Base-by-base conservation (phyloP, 2,888 invertebrate genomes). In the Mimas tiliae region DNA sequence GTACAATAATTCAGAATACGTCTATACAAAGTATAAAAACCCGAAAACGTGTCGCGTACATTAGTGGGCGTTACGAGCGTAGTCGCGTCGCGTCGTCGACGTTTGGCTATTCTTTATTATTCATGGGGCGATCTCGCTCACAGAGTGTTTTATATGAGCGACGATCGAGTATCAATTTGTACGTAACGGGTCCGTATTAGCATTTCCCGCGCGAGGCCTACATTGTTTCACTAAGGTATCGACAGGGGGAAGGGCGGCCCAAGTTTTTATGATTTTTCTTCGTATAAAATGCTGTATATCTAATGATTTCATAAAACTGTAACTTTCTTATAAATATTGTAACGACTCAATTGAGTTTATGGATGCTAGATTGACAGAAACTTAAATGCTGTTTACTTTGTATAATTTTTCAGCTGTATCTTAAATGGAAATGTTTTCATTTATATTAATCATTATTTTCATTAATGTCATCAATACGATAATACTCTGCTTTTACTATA, bases 161-260 rank as follows among this genome's bases (percentile, higher is more conserved):
- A 93, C 93, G 91, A 93, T 93, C 91, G 93, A 92, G 90, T 93
- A 93, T 93, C 93, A 93, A 93, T 93, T 93, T 93, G 93, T 91
- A 86, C 84, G 82, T 84, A 89, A 84, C 87, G 88, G 81, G 80
- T 86, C 86, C 83, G 83, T 88, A 92, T 93, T 93, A 91, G 89
- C 93, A 92, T 93, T 89, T 88, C 86, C 86, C 80, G 77, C 82
- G 77, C 78, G 79, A 83, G 81, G 83, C 87, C 85, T 87, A 91
- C 90, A 90, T 90, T 92, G 90, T 91, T 87, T 82, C 82, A 83
- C 77, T 73, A 74, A 65, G 67, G 69, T 69, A 70, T 67, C 68
- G 52, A 50, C 55, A 66, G 71, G 71, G 76, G 73, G 71, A 77
- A 73, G 76, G 71, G 71, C 70, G 75, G 72, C 70, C 69, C 71